Evolutionary conservation across 2,888 invertebrate species (phyloP), one percentile per base, ranked within the genome.

Genomic region (Phortica okadai): DNA sequence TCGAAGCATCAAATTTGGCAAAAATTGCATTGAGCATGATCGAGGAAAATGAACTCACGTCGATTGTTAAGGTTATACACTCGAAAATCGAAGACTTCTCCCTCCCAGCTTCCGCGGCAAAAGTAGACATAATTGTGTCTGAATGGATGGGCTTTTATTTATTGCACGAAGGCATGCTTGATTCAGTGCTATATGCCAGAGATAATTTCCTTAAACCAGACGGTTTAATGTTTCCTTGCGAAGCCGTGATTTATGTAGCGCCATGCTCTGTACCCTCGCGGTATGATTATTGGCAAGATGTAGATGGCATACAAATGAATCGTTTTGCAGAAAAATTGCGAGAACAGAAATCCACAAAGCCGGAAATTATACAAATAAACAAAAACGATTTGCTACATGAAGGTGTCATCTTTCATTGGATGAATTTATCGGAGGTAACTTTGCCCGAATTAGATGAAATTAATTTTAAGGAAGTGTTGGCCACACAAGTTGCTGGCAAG

Each of bases 61-160:
- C 94, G 83, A 88, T 94, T 72, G 94, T 97, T 80, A 93, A 95
- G 78, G 93, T 97, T 64, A 86, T 90, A 41, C 86, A 88, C 11
- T 88, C 87, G 0, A 82, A 82, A 77, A 83, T 90, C 0, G 90
- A 90, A 73, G 95, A 97, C 87, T 93, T 97, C 3, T 89, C 91
- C 0, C 90, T 96, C 73, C 95, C 95, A 0, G 83, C 80, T 2
- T 92, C 90, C 6, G 84, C 94, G 73, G 93, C 93, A 8, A 94
- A 95, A 91, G 96, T 97, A 1, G 98, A 98, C 91, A 94, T 97
- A 10, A 96, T 99, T 80, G 94, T 99, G 6, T 98, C 98, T 0
- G 98, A 99, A 92, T 99, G 98, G 98, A 99, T 99, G 98, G 98
- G 98, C 0, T 98, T 98, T 91, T 98, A 97, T 92, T 92, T 99